These are phyloP conservation scores for Sebastes oblongus DNA, from an alignment of 2,797 vertebrate species.

Conservation along the genomic window DNA sequence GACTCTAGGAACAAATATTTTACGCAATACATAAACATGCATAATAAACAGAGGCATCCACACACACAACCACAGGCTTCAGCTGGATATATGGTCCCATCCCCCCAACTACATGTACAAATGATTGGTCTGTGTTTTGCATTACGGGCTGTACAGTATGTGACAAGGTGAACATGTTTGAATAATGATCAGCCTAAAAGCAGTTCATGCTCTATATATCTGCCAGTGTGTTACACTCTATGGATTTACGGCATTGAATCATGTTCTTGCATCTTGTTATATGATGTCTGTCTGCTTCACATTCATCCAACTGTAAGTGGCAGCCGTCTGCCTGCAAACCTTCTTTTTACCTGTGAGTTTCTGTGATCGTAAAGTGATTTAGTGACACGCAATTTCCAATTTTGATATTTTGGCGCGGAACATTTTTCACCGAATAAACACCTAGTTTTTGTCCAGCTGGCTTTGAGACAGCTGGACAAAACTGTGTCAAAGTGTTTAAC, in stretches of 20 bases:
- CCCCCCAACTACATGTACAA: conserved; percentile 1
- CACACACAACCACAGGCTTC: conserved; percentile 2
- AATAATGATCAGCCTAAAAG: conserved; percentile 35
- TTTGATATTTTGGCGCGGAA: neutral
- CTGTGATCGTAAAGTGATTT: neutral
- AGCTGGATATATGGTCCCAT: conserved; percentile 27
- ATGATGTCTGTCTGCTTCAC: neutral
- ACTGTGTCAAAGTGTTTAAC: neutral
- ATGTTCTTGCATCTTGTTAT: neutral
- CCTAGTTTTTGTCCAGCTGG: neutral
- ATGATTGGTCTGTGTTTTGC: conserved; percentile 36
- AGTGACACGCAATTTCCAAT: neutral
- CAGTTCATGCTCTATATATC: conserved; percentile 21
- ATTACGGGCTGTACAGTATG: conserved; percentile 14
- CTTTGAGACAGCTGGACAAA: neutral
- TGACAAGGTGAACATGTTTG: conserved; percentile 21
- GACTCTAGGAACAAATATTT: neutral
- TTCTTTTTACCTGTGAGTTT: neutral
- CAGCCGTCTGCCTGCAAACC: neutral
- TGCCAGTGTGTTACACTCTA: conserved; percentile 3
- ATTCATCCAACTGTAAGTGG: neutral
- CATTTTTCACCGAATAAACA: neutral
- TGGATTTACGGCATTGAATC: conserved; percentile 15
- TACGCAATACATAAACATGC: neutral
- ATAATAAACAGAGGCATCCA: neutral